Evolutionary conservation across 2,888 invertebrate genomes (phyloP), one percentile per base, ranked within the genome.

Genomic region (Eupithecia subumbrata): DNA sequence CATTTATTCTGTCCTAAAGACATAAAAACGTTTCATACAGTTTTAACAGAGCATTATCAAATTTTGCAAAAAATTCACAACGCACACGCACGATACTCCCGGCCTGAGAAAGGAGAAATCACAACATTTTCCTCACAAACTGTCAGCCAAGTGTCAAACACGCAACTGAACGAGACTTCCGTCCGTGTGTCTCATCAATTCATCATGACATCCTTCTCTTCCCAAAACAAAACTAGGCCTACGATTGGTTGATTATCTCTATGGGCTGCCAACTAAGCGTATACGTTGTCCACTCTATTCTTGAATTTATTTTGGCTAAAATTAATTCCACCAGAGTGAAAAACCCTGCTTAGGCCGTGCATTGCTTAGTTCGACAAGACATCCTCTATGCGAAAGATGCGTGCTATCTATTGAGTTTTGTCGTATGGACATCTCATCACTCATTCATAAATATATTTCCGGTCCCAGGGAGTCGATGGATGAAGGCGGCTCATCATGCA

Each of bases 51-150:
- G 11, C 52, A 5, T 1, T 5, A 18, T 22, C n/a, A 12, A 37
- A 30, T 73, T 67, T 64, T 48, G 73, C 56, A 70, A 67, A 75
- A 72, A 69, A 45, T 30, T 43, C 22, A 22, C 22, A 56, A 60
- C 60, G 34, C 25, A 64, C 69, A 60, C 60, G 34, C 25, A 64
- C 69, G 11, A 45, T 64, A 25, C 0, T n/a, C 48, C 70, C 76
- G 72, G 74, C 34, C 40, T 52, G 40, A 34, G 18, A 18, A 64
- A 25, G 43, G 40, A 34, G 18, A 18, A 64, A 25, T 60, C 64
- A 64, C 64, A 64, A 64, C 64, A 18, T 34, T 60, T 4, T 56
- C 11, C 52, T 25, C 25, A 9, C 37, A 56, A 25, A 5, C 25
- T 60, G 25, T 22, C 60, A 60, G 22, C 2, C 60, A 18, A 60